Evolutionary conservation across 2,888 invertebrate species (phyloP).

Genomic region (Torymus texanus): DNA sequence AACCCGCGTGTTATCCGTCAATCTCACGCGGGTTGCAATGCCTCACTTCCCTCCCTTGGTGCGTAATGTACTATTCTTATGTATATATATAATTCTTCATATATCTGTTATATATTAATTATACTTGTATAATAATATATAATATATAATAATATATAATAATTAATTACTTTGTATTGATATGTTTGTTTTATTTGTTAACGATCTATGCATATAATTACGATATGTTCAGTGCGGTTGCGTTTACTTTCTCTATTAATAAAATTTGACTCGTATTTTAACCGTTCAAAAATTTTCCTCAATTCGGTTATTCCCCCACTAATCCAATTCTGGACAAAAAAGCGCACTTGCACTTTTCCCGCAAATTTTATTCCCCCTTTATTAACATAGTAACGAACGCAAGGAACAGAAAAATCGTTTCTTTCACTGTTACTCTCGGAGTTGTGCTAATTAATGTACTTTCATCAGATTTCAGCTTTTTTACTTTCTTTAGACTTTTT

Average conservation of each 20-base stretch:
- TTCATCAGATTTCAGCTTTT: neutral
- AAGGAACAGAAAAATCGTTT: conserved; percentile 1
- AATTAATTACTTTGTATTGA: conserved; percentile 48
- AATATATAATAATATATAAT: conserved; percentile 44
- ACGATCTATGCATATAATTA: conserved; percentile 39
- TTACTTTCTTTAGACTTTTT: neutral
- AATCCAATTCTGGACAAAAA: conserved; percentile 12
- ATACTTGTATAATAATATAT: conserved; percentile 38
- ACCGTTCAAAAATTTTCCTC: neutral
- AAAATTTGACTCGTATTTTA: neutral
- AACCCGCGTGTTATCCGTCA: no score
- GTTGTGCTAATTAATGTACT: neutral
- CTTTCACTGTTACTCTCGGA: neutral
- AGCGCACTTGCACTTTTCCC: conserved; percentile 10
- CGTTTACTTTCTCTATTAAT: conserved; percentile 7
- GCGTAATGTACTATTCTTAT: no score
- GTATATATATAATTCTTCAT: conserved; percentile 5
- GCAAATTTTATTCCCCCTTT: conserved; percentile 1
- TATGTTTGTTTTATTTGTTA: conserved; percentile 48
- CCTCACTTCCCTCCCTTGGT: no score
- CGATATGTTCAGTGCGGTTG: conserved; percentile 38
- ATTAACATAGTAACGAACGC: conserved; percentile 11
- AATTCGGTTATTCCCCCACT: conserved; percentile 1
- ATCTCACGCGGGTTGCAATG: no score
- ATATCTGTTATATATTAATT: conserved; percentile 31